Evolutionary conservation across 2,888 invertebrate species (phyloP), one percentile per base, ranked within the genome.

Genomic region (Torymus texanus): DNA sequence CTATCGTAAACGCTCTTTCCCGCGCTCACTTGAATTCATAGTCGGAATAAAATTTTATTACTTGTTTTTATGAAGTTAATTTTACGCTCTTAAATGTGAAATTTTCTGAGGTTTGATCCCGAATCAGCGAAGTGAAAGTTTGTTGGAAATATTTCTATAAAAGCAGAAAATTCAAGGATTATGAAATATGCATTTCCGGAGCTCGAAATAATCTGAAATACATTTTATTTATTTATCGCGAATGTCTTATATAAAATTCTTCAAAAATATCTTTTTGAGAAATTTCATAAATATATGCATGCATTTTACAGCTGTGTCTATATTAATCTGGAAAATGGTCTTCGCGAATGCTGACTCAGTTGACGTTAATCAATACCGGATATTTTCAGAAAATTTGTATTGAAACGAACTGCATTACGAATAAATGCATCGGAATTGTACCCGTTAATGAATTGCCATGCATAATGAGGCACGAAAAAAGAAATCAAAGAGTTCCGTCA

Each of bases 91-190:
- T 11, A 13, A 41, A n/a, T 66, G 50, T 58, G 65, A 4, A 55
- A 66, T 16, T 65, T 62, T 62, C 2, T 24, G n/a, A 61, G n/a
- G 53, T 72, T 74, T 65, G 14, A 74, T 74, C 58, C 5, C 50
- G 5, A 21, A 58, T 10, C 74, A 50, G 11, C 12, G 21, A 21
- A 11, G 50, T 66, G 74, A 50, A 74, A 66, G 66, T 4, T n/a
- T 12, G 18, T n/a, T 18, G 21, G 21, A 66, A 74, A 65, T 50
- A 21, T 50, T 58, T 65, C 58, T 56, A 50, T 21, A 65, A 58
- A 12, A 21, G 21, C 21, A 21, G 21, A 5, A 21, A 41, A 58
- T 56, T 24, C 4, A 14, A 41, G 10, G n/a, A 21, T 21, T n/a
- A 50, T 50, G 58, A 58, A 3, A 41, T 11, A 29, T 41, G 5